phyloP scores from a whole-genome alignment of 2,888 invertebrate genomes.

The Gerris lacustris region DNA sequence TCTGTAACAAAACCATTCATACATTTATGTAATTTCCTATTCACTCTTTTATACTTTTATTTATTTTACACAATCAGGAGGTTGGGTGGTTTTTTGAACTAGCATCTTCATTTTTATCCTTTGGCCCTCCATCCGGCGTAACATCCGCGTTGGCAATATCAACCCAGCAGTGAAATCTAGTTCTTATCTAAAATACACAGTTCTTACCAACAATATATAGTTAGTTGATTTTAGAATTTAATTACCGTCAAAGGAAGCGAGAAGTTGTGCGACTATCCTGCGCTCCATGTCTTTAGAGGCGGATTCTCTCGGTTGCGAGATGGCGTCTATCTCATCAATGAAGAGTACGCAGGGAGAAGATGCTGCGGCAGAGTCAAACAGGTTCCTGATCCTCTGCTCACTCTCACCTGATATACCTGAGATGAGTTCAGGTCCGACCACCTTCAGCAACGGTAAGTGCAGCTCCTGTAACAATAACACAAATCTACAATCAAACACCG shows the following conservation, averaged over 20 bases:
- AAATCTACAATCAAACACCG: background rate
- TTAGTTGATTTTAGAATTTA: too few relatives aligned
- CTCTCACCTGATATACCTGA: conserved; percentile 93
- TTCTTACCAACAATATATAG: too few relatives aligned
- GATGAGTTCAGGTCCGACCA: conserved; percentile 83
- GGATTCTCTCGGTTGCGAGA: conserved; percentile 77
- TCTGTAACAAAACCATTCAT: conserved; percentile 35
- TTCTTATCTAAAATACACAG: too few relatives aligned
- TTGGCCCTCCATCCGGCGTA: too few relatives aligned
- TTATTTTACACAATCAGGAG: too few relatives aligned
- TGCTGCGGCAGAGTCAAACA: conserved; percentile 71
- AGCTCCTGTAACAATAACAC: conserved; percentile 49
- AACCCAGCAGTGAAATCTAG: too few relatives aligned
- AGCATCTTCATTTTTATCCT: too few relatives aligned
- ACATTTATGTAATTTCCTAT: background rate
- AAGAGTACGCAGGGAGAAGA: conserved; percentile 74
- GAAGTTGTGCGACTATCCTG: conserved; percentile 82
- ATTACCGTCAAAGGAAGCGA: conserved; percentile 74
- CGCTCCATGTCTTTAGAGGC: conserved; percentile 94
- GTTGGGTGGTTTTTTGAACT: too few relatives aligned
- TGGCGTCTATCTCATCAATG: conserved; percentile 94
- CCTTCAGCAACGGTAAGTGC: conserved; percentile 67
- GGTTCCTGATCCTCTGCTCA: conserved; percentile 78
- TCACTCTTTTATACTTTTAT: too few relatives aligned
- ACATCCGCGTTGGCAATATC: too few relatives aligned